Evolutionary conservation across 1,140 invertebrate species (phyloP), one percentile per base, ranked within the genome.

Genomic region (Magallana gigas): DNA sequence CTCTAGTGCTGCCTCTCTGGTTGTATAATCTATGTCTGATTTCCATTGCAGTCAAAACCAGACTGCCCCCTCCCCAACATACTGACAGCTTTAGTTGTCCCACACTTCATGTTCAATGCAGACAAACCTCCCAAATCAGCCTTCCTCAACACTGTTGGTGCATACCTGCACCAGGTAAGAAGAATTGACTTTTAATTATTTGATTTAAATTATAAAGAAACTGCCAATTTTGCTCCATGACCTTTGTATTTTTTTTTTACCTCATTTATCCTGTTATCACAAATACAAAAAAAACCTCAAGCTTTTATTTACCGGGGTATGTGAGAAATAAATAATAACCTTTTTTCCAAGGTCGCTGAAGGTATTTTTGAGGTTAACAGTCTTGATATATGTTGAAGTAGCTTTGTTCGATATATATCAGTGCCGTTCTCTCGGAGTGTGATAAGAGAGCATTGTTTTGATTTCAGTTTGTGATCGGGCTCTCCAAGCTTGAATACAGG

Each of bases 21-120:
- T 29, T 81, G 36, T 18, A 48, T n/a, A 11, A 48, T 29, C 1
- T 9, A 18, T 81, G 36, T 11, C 18, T 81, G 14, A 81, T 81
- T 18, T 18, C 0, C 18, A 36, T 84, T 76, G n/a, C 86, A 93
- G 92, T 91, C 92, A 36, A 91, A 92, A 56, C 89, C 91, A 18
- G 89, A 92, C 71, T 93, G 92, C 81, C 88, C 88, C 11, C 83
- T 91, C 18, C 92, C 92, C 11, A 89, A 85, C 18, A 88, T 93
- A 8, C 88, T 93, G 18, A 90, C 91, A 16, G 86, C 85, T 18
- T 88, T 93, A 87, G 71, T 92, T 56, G 83, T 92, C 36, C 91
- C 92, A 57, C 88, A 91, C 81, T 85, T 85, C 57, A 64, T 93
- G 57, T 90, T 92, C 56, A 91, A 91, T 36, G 86, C 89, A 18